phyloP scores from a whole-genome alignment of 1,140 invertebrate species.

The Diorhabda sublineata region DNA sequence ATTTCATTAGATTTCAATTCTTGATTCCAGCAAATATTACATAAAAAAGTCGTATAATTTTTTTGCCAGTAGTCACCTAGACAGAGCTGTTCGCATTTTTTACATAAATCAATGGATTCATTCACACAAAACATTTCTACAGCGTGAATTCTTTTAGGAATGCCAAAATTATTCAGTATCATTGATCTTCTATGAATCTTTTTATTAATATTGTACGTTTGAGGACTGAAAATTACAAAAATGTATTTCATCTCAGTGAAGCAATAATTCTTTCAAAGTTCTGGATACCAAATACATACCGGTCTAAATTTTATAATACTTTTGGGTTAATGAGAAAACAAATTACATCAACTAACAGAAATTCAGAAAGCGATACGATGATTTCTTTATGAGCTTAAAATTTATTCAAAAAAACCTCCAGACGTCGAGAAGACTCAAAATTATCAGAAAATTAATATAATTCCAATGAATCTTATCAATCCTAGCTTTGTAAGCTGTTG shows the following conservation, averaged over 20 bases:
- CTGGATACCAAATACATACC: not conserved
- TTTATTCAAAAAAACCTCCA: too few species aligned
- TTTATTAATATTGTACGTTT: constrained; percentile 28
- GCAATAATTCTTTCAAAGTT: too few species aligned
- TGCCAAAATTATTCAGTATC: constrained; percentile 31
- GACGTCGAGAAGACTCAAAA: too few species aligned
- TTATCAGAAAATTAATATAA: too few species aligned
- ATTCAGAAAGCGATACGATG: too few species aligned
- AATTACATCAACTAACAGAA: too few species aligned
- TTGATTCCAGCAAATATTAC: constrained; percentile 35
- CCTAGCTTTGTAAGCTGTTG: too few species aligned
- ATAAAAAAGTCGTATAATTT: constrained; percentile 33
- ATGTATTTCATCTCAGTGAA: not conserved
- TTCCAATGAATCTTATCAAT: too few species aligned
- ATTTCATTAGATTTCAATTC: constrained; percentile 27
- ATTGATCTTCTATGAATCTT: constrained; percentile 25
- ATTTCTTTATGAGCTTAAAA: too few species aligned
- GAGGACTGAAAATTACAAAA: constrained; percentile 28
- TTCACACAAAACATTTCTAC: constrained; percentile 35
- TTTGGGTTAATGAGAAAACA: too few species aligned
- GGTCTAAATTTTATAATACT: not conserved
- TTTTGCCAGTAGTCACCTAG: constrained; percentile 39
- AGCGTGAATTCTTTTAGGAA: constrained; percentile 25
- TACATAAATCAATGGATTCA: constrained; percentile 31
- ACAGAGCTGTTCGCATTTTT: constrained; percentile 34